phyloP scores from a whole-genome alignment of 2,888 invertebrate genomes.

The Nipponacmea schrenckii region DNA sequence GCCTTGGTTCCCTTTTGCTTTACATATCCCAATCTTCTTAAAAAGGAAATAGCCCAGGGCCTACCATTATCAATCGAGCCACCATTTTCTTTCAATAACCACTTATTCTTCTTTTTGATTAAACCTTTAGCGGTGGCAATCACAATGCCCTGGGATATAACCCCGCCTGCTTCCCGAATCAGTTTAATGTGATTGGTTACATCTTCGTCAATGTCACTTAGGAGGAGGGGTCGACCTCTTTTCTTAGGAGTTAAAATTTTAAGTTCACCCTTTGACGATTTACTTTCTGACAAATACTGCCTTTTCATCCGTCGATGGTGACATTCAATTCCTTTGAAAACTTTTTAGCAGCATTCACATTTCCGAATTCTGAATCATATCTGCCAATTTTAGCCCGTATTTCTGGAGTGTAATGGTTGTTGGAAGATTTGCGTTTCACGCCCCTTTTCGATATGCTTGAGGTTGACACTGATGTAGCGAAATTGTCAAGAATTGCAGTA shows the following conservation, averaged over 20 bases:
- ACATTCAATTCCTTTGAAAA: too few species aligned
- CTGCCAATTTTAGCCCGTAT: too few species aligned
- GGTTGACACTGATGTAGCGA: too few species aligned
- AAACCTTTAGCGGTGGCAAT: neutral
- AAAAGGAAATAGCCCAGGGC: neutral
- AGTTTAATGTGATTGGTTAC: neutral
- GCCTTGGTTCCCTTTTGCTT: slow-evolving; percentile 12
- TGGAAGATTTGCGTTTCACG: too few species aligned
- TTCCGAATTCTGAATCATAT: too few species aligned
- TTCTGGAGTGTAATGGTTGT: too few species aligned
- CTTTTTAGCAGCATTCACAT: too few species aligned
- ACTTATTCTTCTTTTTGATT: neutral
- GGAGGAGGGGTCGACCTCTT: neutral
- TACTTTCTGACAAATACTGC: too few species aligned
- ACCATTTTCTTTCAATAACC: neutral
- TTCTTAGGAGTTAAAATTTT: neutral
- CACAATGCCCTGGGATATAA: neutral
- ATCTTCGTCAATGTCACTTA: neutral
- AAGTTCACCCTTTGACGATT: too few species aligned
- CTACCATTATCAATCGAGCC: neutral
- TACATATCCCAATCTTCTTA: neutral
- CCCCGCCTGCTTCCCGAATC: neutral
- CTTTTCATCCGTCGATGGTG: too few species aligned
- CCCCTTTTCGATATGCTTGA: too few species aligned
- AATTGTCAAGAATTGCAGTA: too few species aligned